Evolutionary conservation across 2,797 vertebrate genomes (phyloP).

Genomic region (Clarias laeviceps): DNA sequence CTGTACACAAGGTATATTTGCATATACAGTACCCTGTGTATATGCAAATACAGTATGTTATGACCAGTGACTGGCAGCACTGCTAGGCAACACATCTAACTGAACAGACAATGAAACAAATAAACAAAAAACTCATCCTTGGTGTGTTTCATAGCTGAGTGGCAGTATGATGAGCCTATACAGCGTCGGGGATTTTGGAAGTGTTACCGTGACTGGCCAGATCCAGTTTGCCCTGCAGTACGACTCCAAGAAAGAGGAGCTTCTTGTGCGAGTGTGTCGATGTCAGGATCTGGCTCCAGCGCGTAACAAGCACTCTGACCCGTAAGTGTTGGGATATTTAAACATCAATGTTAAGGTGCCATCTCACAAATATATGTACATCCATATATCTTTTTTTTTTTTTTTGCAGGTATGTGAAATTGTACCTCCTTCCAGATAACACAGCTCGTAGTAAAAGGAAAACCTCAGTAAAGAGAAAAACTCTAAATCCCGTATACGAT

Average conservation of each 20-base stretch:
- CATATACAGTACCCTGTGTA: neutral
- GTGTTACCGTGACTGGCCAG: conserved; percentile 83
- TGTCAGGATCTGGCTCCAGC: conserved; percentile 87
- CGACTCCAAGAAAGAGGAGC: conserved; percentile 77
- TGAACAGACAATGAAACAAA: neutral
- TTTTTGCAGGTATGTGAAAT: conserved; percentile 88
- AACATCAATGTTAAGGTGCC: neutral
- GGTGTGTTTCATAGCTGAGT: conserved; percentile 75
- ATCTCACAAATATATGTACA: neutral
- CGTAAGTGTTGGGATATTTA: conserved; percentile 80
- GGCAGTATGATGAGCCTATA: conserved; percentile 92
- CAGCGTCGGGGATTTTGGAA: conserved; percentile 83
- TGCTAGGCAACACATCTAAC: neutral
- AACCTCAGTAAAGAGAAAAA: conserved; percentile 88
- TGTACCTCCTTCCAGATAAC: conserved; percentile 92
- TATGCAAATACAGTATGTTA: neutral
- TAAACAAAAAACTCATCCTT: neutral
- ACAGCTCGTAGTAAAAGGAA: conserved; percentile 90
- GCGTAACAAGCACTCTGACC: conserved; percentile 84
- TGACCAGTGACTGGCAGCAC: neutral
- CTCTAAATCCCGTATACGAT: conserved; percentile 88
- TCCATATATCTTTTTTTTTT: neutral
- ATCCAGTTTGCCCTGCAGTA: conserved; percentile 86
- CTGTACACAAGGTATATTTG: no score
- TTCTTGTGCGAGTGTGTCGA: conserved; percentile 81